A percentile compares a stretch with the other conserved stretches of the same genome.
Evolutionary conservation across 2,797 vertebrate species (phyloP).

Genomic region (Masticophis lateralis): DNA sequence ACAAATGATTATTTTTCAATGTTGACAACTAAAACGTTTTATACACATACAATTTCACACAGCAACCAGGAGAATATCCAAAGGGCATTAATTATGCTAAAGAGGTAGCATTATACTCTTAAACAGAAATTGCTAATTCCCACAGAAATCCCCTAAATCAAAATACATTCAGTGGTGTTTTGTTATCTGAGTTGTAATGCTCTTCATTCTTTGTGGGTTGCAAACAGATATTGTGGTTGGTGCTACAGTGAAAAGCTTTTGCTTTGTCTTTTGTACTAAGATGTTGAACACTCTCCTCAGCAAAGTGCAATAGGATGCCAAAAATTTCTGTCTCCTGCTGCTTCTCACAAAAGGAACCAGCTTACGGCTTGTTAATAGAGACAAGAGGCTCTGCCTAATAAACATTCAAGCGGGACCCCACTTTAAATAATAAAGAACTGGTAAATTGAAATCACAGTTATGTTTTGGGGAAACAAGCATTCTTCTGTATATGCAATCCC

Average conservation of each 20-base stretch:
- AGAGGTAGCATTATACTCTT: conserved; percentile 51
- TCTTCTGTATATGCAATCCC: conserved; percentile 48
- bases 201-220: conserved; percentile 61
- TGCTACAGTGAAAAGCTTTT: conserved; percentile 60
- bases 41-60: conserved; percentile 29
- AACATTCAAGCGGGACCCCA: conserved; percentile 58
- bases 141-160: conserved; percentile 67
- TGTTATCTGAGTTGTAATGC: conserved; percentile 62
- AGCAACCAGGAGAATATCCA: conserved; percentile 47
- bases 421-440: conserved; percentile 68
- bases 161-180: conserved; percentile 63
- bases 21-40: conserved; percentile 20
- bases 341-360: conserved; percentile 68
- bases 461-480: conserved; percentile 56
- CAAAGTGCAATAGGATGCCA: conserved; percentile 70
- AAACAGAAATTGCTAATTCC: conserved; percentile 63
- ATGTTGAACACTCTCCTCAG: conserved; percentile 72
- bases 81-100: conserved; percentile 59
- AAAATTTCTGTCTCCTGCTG: conserved; percentile 72
- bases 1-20: conserved; percentile 28
- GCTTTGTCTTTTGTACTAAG: conserved; percentile 68
- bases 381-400: conserved; percentile 66
- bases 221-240: conserved; percentile 66
- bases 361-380: conserved; percentile 62
- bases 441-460: conserved; percentile 60